phyloP scores from a whole-genome alignment of 2,888 invertebrate species.

The Hipparchia sbordonii region DNA sequence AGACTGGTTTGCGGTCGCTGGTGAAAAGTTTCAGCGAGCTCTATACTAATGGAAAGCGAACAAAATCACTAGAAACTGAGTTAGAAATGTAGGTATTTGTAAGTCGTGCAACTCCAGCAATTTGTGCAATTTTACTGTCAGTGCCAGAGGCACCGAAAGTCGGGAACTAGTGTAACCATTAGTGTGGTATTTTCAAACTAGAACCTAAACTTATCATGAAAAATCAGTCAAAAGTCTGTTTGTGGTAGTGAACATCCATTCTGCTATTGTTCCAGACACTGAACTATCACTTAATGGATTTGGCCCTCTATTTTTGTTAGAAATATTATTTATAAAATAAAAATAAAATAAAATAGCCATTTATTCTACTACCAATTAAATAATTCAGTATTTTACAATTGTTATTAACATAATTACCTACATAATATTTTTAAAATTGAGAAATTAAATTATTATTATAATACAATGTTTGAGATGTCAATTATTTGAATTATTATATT shows the following conservation, averaged over 20 bases:
- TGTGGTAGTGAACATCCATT: slow-evolving; percentile 28
- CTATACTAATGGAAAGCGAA: slow-evolving; percentile 51
- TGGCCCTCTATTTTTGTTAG: too few species aligned
- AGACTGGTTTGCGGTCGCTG: slow-evolving; percentile 53
- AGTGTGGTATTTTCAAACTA: slow-evolving; percentile 35
- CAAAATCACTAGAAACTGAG: slow-evolving; percentile 44
- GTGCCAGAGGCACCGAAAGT: slow-evolving; percentile 36
- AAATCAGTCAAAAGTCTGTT: slow-evolving; percentile 37
- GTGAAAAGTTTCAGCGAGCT: slow-evolving; percentile 52
- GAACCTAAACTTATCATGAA: slow-evolving; percentile 35
- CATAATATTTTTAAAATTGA: too few species aligned
- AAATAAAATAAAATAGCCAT: too few species aligned
- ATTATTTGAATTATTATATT: too few species aligned
- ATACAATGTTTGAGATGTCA: too few species aligned
- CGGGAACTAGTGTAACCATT: slow-evolving; percentile 38
- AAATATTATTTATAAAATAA: too few species aligned
- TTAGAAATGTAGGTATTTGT: slow-evolving; percentile 42
- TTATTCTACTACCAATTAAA: too few species aligned
- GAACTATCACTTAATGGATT: background rate
- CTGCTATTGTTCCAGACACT: slow-evolving; percentile 5
- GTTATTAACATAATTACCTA: too few species aligned
- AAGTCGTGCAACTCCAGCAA: slow-evolving; percentile 39
- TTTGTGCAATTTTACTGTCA: slow-evolving; percentile 43
- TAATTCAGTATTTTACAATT: too few species aligned
- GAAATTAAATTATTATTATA: too few species aligned